A percentile compares a stretch with the other conserved stretches of the same genome.
Conservation (phyloP, 2,888 invertebrate genomes). For the Acleris laterana region DNA sequence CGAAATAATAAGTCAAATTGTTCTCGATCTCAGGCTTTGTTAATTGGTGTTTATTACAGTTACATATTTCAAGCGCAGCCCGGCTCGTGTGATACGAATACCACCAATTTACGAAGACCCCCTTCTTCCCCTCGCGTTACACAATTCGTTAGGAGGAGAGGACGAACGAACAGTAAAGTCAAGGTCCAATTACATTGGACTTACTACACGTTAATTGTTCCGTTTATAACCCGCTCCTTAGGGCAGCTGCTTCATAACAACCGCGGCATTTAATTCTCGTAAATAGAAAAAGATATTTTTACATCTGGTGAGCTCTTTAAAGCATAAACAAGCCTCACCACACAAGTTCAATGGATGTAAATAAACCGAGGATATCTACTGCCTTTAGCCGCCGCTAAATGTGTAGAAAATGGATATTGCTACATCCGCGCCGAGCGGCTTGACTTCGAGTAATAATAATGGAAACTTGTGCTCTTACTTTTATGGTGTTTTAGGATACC, state of each 20-base stretch:
- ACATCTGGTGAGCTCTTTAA: constrained; percentile 75
- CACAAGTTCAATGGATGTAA: constrained; percentile 71
- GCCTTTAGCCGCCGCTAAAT: constrained; percentile 35
- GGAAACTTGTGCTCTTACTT: constrained; percentile 24
- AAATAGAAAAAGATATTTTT: constrained; percentile 83
- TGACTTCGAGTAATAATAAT: constrained; percentile 30
- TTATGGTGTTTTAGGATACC: no score
- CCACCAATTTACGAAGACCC: constrained; percentile 57
- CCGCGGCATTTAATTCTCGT: constrained; percentile 79
- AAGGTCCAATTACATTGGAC: constrained; percentile 61
- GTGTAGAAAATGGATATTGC: constrained; percentile 31
- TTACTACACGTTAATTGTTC: constrained; percentile 73
- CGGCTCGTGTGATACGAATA: constrained; percentile 62
- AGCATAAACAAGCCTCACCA: constrained; percentile 70
- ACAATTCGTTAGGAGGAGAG: constrained; percentile 41
- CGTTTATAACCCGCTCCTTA: constrained; percentile 77
- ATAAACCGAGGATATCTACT: constrained; percentile 68
- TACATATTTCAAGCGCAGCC: constrained; percentile 72
- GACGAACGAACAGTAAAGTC: constrained; percentile 48
- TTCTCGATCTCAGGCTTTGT: constrained; percentile 72
- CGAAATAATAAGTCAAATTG: constrained; percentile 62
- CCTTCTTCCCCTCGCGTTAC: constrained; percentile 42
- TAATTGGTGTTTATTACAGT: constrained; percentile 80
- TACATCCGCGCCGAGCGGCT: constrained; percentile 24
- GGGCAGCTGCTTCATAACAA: constrained; percentile 81